Base-by-base conservation (phyloP, 2,797 vertebrate species). In the Thunnus albacares region DNA sequence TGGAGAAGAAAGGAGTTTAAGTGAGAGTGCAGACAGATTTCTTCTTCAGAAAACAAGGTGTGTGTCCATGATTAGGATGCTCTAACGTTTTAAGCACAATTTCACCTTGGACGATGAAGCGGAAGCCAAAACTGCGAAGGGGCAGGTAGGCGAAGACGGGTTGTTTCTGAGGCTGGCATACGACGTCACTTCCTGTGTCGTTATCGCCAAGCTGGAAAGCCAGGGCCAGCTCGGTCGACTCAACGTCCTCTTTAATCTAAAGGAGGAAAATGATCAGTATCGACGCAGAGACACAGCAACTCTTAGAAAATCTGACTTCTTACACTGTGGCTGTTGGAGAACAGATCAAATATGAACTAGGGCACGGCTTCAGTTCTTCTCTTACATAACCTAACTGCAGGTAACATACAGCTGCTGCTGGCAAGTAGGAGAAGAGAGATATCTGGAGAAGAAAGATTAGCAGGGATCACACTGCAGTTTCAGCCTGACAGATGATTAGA, bases 71-170 rank as follows among this genome's bases (percentile, higher is more conserved):
- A 17, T 6, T 1, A 1, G 6, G 24, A 1, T 9, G 38, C 17
- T 67, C 20, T 13, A 9, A 41, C 0, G 53, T 6, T 13, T 3
- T 1, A 3, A 2, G 35, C 6, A 43, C 2, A 6, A 0, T 15
- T 68, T 70, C 59, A 96, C 96, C 96, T 92, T 96, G 96, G 75
- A 96, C 79, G 61, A 96, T 95, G 90, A 96, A 96, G 59, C 96
- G 95, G 58, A 96, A 96, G 38, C 96, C 96, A 1, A 96, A 96
- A 77, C 95, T 96, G 66, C 96, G 93, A 20, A 96, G 94, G 3
- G 96, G 96, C 75, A 96, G 90, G 85, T 95, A 96, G 28, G 96
- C 96, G 2, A 96, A 96, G 71, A 96, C 95, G 0, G 95, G 95
- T 70, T 96, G 96, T 84, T 96, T 96, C 66, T 95, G 91, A 14